These are phyloP conservation scores for Astyanax mexicanus DNA, from an alignment of 2,797 vertebrate genomes.

Conservation along the genomic window DNA sequence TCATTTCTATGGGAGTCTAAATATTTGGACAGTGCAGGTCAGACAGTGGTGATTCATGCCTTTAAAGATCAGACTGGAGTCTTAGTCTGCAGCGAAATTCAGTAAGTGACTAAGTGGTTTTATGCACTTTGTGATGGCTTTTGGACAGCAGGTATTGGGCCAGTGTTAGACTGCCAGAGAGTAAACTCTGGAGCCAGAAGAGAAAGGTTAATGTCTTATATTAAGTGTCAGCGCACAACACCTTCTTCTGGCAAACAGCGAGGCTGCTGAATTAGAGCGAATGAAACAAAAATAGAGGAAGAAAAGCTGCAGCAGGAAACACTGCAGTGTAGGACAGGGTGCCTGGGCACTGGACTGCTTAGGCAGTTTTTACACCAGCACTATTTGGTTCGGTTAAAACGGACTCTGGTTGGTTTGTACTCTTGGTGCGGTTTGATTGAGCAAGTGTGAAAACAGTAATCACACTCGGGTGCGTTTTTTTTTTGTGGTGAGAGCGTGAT, in stretches of 20 bases:
- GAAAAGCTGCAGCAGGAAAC: not conserved
- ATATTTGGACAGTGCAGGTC: no score
- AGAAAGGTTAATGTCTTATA: not conserved
- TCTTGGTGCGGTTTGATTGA: no score
- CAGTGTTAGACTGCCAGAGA: not conserved
- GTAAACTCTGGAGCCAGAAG: not conserved
- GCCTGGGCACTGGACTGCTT: not conserved
- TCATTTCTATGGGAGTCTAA: no score
- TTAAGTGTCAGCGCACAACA: not conserved
- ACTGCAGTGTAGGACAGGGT: not conserved
- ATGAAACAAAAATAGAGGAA: not conserved
- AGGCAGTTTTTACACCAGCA: no score
- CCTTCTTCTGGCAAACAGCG: not conserved
- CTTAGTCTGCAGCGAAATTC: no score
- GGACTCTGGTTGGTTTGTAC: no score
- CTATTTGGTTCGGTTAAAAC: no score
- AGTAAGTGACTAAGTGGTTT: not conserved
- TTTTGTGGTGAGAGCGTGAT: no score
- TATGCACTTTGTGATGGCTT: not conserved
- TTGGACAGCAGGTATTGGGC: not conserved
- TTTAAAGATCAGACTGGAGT: no score
- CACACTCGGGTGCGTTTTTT: no score
- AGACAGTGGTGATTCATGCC: no score
- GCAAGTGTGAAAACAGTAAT: no score
- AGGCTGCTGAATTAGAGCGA: not conserved